A percentile compares a stretch with the other conserved stretches of the same genome.
Conservation (phyloP, 2,113 vertebrate genomes). For the Phocoena phocoena region DNA sequence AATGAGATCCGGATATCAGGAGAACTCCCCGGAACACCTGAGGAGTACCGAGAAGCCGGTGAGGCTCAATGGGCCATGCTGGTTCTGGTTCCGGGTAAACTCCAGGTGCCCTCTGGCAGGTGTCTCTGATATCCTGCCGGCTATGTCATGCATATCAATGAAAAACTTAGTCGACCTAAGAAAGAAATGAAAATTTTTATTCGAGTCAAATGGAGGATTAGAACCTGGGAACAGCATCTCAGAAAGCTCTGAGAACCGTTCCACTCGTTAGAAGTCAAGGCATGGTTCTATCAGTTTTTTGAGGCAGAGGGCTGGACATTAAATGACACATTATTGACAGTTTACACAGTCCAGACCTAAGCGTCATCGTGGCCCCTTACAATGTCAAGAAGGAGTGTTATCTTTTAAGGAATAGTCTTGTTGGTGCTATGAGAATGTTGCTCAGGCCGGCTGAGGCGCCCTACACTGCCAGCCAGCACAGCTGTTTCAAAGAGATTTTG, state of each 20-base stretch:
- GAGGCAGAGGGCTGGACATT: not conserved
- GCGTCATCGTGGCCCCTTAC: not conserved
- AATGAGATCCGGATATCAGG: not conserved
- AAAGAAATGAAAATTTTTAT: not conserved
- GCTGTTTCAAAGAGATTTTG: not conserved
- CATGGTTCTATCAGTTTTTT: not conserved
- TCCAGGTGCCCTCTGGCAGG: not conserved
- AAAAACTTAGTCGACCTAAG: not conserved
- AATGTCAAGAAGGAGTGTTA: not conserved
- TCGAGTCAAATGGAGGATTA: not conserved
- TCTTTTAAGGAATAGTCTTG: not conserved
- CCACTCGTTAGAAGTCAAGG: not conserved
- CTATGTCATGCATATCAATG: not conserved
- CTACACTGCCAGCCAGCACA: not conserved
- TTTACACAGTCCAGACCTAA: not conserved
- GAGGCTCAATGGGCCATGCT: not conserved
- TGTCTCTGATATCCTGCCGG: not conserved
- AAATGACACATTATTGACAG: not conserved
- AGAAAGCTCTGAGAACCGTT: not conserved
- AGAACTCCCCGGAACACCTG: not conserved
- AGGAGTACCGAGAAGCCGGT: not conserved
- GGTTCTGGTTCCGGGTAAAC: not conserved
- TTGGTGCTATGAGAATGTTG: not conserved
- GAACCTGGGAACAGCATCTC: not conserved
- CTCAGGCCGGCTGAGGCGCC: rapidly evolving